Evolutionary conservation across 2,888 invertebrate genomes (phyloP).

Genomic region (Lasioglossum malachurum): DNA sequence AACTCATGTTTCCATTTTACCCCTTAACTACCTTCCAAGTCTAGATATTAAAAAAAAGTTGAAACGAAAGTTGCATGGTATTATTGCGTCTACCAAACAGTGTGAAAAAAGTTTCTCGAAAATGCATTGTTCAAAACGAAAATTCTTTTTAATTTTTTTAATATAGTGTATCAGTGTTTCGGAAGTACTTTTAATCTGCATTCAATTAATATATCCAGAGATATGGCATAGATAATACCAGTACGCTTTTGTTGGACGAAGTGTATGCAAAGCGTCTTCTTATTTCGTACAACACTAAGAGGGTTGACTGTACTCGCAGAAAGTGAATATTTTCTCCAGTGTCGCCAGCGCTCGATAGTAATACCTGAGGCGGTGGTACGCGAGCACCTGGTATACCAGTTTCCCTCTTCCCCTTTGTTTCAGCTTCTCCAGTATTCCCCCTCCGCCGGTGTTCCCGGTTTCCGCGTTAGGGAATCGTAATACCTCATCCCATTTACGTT

Average conservation of each 20-base stretch:
- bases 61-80: too few species aligned
- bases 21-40: too few species aligned
- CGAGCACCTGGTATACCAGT: constrained; percentile 3
- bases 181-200: too few species aligned
- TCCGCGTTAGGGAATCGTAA: constrained; percentile 38
- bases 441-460: not conserved
- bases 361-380: constrained; percentile 21
- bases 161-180: too few species aligned
- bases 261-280: not conserved
- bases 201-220: too few species aligned
- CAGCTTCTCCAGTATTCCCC: not conserved
- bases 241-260: not conserved
- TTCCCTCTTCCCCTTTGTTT: constrained; percentile 1
- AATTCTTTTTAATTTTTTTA: too few species aligned
- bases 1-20: too few species aligned
- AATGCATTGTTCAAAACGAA: too few species aligned
- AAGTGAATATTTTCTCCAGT: constrained; percentile 34
- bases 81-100: too few species aligned
- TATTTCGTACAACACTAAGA: not conserved
- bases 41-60: too few species aligned
- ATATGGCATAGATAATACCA: too few species aligned
- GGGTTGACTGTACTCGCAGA: not conserved
- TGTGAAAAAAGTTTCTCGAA: too few species aligned
- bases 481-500: constrained; percentile 61
- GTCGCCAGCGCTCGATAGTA: constrained; percentile 16